Evolutionary conservation across 2,888 invertebrate genomes (phyloP).

Genomic region (Rhagophthalmus giganteus): DNA sequence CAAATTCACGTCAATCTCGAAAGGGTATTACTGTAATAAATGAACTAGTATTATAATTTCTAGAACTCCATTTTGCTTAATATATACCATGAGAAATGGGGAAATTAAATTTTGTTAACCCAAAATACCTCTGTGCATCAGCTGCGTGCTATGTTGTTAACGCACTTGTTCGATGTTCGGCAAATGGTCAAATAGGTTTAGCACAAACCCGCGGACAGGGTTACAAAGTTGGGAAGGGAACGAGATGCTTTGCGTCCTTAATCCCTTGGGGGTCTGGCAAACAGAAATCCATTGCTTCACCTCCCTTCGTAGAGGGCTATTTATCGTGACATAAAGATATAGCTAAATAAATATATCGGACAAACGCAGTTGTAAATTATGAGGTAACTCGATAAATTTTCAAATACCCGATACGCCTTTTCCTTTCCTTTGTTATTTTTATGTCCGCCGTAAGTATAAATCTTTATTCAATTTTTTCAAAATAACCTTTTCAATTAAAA

Average conservation of each 20-base stretch:
- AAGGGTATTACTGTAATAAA: too few relatives aligned
- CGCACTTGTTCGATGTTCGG: constrained; percentile 26
- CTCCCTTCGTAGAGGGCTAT: constrained; percentile 14
- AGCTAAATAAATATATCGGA: constrained; percentile 22
- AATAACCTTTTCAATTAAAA: too few relatives aligned
- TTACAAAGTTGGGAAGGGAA: constrained; percentile 19
- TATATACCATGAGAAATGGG: too few relatives aligned
- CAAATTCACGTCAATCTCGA: too few relatives aligned
- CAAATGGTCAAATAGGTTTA: constrained; percentile 23
- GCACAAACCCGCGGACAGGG: constrained; percentile 18
- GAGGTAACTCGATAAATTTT: constrained; percentile 15
- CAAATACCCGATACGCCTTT: constrained; percentile 7
- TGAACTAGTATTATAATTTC: too few relatives aligned
- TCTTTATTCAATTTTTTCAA: too few relatives aligned
- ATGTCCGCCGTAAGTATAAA: too few relatives aligned
- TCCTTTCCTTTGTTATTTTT: background rate
- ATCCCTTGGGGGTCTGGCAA: constrained; percentile 21
- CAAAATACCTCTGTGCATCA: constrained; percentile 20
- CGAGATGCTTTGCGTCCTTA: constrained; percentile 17
- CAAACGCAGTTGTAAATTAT: constrained; percentile 22
- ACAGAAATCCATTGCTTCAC: constrained; percentile 26
- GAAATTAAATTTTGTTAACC: constrained; percentile 21
- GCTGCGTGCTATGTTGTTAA: constrained; percentile 21
- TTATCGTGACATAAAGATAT: constrained; percentile 21
- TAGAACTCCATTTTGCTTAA: too few relatives aligned